These are phyloP conservation scores for Cephalopholis sonnerati DNA, from an alignment of 2,113 vertebrate species.

Conservation along the genomic window DNA sequence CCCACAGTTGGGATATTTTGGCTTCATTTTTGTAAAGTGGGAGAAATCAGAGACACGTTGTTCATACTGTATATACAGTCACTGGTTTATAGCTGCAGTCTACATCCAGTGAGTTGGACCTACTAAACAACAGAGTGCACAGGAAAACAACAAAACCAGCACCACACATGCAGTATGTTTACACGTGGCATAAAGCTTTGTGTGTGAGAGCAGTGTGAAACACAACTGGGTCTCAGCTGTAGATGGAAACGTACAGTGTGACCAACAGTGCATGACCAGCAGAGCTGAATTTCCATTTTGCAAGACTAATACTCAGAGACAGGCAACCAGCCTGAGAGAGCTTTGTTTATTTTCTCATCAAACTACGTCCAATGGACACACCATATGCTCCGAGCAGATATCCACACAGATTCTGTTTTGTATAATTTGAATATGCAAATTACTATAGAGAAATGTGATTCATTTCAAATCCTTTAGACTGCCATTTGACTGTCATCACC, in stretches of 20 bases:
- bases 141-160: background rate
- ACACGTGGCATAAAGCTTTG: background rate
- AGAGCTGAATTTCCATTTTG: constrained; percentile 28
- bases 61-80: too few relatives aligned
- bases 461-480: constrained; percentile 20
- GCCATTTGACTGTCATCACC: constrained; percentile 1
- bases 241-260: constrained; percentile 27
- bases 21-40: too few relatives aligned
- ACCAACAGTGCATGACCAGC: constrained; percentile 28
- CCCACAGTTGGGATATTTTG: too few relatives aligned
- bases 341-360: constrained; percentile 39
- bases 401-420: constrained; percentile 21
- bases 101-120: background rate
- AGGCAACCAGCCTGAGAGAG: constrained; percentile 16
- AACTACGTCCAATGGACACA: background rate
- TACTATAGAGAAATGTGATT: background rate
- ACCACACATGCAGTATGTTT: background rate
- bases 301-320: constrained; percentile 21
- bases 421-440: constrained; percentile 58
- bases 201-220: constrained; percentile 7
- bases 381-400: constrained; percentile 20
- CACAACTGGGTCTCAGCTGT: constrained; percentile 7
- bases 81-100: too few relatives aligned
- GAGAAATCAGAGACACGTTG: too few relatives aligned
- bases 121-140: background rate